These are phyloP conservation scores for Desmodus rotundus DNA, from an alignment of 2,113 vertebrate genomes.

Conservation along the genomic window DNA sequence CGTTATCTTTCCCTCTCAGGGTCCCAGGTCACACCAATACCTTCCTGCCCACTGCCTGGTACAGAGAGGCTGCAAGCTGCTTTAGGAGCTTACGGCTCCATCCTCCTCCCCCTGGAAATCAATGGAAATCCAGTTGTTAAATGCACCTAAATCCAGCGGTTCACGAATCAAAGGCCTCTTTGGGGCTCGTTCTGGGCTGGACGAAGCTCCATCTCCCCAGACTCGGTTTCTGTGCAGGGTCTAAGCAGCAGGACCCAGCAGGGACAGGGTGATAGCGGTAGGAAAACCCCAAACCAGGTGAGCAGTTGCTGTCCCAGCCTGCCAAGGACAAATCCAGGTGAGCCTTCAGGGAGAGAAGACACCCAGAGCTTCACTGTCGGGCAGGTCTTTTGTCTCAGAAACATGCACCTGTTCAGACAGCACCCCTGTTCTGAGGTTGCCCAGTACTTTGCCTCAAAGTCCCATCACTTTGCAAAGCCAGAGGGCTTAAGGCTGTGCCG, in stretches of 20 bases:
- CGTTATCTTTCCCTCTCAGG: neutral
- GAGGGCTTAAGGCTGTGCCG: neutral
- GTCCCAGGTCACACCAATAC: neutral
- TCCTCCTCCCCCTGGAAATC: neutral
- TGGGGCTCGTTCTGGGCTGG: neutral
- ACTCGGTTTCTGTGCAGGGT: neutral
- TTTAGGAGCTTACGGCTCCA: neutral
- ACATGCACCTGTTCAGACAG: neutral
- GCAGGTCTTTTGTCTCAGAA: neutral
- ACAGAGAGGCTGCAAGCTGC: neutral
- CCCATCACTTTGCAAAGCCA: neutral
- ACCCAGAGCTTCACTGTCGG: neutral
- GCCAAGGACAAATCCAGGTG: neutral
- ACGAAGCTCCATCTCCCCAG: neutral
- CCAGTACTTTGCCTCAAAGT: neutral
- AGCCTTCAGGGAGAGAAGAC: neutral
- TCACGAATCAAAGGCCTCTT: neutral
- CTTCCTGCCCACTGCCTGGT: neutral
- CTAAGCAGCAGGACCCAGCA: accelerated
- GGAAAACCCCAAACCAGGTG: neutral
- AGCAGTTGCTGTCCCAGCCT: neutral
- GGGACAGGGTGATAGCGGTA: accelerated
- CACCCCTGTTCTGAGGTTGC: neutral
- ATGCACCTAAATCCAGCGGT: neutral
- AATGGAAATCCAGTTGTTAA: neutral